Conservation (phyloP, 2,797 vertebrate genomes). For the Amazona ochrocephala region DNA sequence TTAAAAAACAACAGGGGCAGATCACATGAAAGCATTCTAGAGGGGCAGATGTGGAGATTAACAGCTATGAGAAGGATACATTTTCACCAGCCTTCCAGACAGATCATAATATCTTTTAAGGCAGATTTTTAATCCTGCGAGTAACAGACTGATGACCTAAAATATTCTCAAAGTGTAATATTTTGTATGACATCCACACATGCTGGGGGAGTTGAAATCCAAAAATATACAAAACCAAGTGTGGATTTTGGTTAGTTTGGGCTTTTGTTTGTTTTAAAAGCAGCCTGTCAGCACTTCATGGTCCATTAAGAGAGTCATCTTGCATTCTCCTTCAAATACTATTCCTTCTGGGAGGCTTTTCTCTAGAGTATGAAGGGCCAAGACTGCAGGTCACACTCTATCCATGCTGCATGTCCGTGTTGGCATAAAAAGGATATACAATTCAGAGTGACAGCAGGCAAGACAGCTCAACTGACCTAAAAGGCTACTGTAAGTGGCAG, state of each 20-base stretch:
- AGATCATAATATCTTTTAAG: conserved; percentile 35
- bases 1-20: conserved; percentile 48
- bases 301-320: background rate
- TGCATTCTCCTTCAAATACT: background rate
- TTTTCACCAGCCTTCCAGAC: conserved; percentile 51
- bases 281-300: conserved; percentile 60
- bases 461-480: background rate
- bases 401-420: background rate
- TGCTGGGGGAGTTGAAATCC: background rate
- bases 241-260: conserved; percentile 1
- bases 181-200: background rate
- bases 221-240: conserved; percentile 19
- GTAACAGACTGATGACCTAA: conserved; percentile 44
- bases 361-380: background rate
- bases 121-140: conserved; percentile 44
- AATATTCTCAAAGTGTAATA: background rate
- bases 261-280: conserved; percentile 54
- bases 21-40: conserved; percentile 68
- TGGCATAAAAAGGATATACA: background rate
- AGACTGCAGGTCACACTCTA: background rate
- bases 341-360: background rate
- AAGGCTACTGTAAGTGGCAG: background rate
- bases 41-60: conserved; percentile 61
- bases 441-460: background rate
- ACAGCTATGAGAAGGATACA: conserved; percentile 39